Evolutionary conservation across 2,797 vertebrate species (phyloP).

Genomic region (Jordanella pulchra): DNA sequence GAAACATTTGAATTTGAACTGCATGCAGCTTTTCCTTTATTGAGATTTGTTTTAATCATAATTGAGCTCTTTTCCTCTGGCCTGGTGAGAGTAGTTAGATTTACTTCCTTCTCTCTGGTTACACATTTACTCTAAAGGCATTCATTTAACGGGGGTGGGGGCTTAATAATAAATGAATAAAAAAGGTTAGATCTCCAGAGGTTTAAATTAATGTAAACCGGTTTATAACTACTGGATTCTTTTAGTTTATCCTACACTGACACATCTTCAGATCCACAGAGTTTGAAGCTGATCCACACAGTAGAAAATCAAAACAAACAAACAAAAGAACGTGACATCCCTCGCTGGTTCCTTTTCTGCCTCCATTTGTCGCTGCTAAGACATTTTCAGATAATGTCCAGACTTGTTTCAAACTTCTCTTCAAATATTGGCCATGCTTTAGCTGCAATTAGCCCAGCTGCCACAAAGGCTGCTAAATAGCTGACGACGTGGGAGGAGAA

Average conservation of each 20-base stretch:
- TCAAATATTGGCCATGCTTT: slow-evolving; percentile 26
- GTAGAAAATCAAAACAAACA: slow-evolving; percentile 28
- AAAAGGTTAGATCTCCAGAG: not conserved
- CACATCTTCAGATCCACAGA: slow-evolving; percentile 11
- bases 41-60: not conserved
- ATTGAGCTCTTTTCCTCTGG: not conserved
- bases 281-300: slow-evolving; percentile 23
- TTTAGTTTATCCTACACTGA: slow-evolving; percentile 12
- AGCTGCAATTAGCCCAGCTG: slow-evolving; percentile 29
- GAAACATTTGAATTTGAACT: not conserved
- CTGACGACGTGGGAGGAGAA: slow-evolving; percentile 46
- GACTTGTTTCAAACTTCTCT: slow-evolving; percentile 23
- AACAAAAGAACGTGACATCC: not conserved
- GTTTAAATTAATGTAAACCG: not conserved
- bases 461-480: slow-evolving; percentile 15
- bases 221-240: not conserved
- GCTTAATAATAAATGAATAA: not conserved
- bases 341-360: slow-evolving; percentile 6
- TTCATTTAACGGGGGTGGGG: not conserved
- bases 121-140: not conserved
- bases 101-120: not conserved
- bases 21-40: not conserved
- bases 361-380: not conserved
- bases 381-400: not conserved
- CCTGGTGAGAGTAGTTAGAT: not conserved